Base-by-base conservation (phyloP, 1,140 invertebrate species). In the Pseudomyrmex flavicornis region DNA sequence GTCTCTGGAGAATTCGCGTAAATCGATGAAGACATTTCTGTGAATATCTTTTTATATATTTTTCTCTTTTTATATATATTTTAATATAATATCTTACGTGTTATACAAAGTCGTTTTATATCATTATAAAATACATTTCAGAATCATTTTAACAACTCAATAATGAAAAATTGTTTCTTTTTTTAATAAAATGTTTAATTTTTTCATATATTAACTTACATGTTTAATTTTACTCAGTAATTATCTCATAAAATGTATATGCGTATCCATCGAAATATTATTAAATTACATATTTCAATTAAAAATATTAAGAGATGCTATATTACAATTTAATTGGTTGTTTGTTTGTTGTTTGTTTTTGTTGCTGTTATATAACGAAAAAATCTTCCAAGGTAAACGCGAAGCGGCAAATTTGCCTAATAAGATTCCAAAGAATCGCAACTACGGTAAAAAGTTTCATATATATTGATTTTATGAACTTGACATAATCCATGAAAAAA, bases 391-490 rank as follows among this genome's bases (percentile, higher is more conserved):
- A 62, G 26, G 3, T 9, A 26, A 2, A 12, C 17, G 17, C n/a
- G 1, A 44, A 12, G 9, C 54, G 15, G 10, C n/a, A 9, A 44
- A 20, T 56, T 59, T 48, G 13, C 4, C 48, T 22, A 26, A 61
- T 46, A 15, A 44, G 12, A 17, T 76, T 17, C 12, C 26, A 52
- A 54, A 35, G 3, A 15, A 44, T 1, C 17, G 17, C 44, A 13
- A 44, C 3, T n/a, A 5, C 35, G 8, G 0, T 15, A 46, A 12
- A 44, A 76, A 76, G 10, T 56, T 54, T 76, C 22, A 46, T 54
- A 52, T 54, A 35, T 76, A 76, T 76, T 65, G 62, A 65, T 48
- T 63, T 65, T 54, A 20, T 48, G 44, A 66, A 65, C 12, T 20
- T 20, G 3, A 52, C 15, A 54, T 35, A 61, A 59, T 46, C n/a